Evolutionary conservation across 2,888 invertebrate species (phyloP), one percentile per base, ranked within the genome.

Genomic region (Lasioglossum calceatum): DNA sequence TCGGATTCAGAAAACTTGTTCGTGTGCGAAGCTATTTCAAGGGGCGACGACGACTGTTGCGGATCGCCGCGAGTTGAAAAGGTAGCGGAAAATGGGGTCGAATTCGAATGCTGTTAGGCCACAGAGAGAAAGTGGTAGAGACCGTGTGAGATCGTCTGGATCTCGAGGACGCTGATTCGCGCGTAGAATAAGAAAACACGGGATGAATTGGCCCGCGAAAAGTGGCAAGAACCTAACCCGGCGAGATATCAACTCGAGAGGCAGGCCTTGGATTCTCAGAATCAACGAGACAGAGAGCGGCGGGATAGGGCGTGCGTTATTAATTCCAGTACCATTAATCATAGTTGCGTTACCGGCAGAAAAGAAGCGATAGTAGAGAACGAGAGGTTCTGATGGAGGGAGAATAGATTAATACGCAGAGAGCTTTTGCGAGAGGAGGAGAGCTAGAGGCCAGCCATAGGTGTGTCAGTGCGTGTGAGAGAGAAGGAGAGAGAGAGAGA

Each of bases 281-380:
- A 86, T 54, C 79, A 84, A 81, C 73, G 76, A 81, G 32, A 64
- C 78, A 87, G 87, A 76, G 58, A 76, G 58, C 58, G 81, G 61
- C 50, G 81, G 44, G 64, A 75, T 54, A 73, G 75, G 74, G 70
- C 72, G 80, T 79, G 82, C 64, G 85, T 89, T 88, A 88, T 88
- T 89, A 91, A 87, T 89, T 87, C 83, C 78, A 89, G 82, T 86
- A 87, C 75, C 77, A 84, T 87, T 83, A 91, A 91, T 89, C 85
- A 89, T 89, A 91, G 83, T 89, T 90, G 87, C 82, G 90, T 92
- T 91, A 91, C 81, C 85, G 80, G 86, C 85, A 91, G 87, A 86
- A 84, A 58, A 85, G 61, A 89, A 91, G 92, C 89, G 85, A 91
- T 84, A 91, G 70, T 70, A 70, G 36, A 70, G 70, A 70, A 39